These are phyloP conservation scores for Sycophaga agraensis DNA, from an alignment of 1,140 invertebrate genomes.

Conservation along the genomic window DNA sequence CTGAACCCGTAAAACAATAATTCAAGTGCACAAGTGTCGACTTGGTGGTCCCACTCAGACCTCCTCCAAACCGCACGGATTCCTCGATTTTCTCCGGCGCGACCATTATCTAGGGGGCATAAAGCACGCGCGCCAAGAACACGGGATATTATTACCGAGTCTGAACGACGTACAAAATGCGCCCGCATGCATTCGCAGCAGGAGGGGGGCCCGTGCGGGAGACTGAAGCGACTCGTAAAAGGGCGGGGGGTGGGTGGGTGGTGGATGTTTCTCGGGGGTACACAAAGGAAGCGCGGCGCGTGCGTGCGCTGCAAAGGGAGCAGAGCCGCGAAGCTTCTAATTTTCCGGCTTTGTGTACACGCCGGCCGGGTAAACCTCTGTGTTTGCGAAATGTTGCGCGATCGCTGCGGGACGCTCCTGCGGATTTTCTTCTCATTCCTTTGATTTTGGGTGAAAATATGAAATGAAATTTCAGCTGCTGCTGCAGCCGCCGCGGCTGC, in stretches of 20 bases:
- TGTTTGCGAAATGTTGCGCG: background rate
- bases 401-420: no score
- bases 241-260: no score
- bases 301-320: no score
- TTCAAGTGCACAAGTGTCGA: no score
- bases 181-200: background rate
- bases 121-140: slow-evolving; percentile 1
- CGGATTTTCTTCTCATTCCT: no score
- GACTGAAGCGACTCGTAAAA: slow-evolving; percentile 12
- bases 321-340: background rate
- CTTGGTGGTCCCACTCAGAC: no score
- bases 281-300: background rate
- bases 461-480: no score
- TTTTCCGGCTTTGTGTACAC: slow-evolving; percentile 1
- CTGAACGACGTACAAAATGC: slow-evolving; percentile 4
- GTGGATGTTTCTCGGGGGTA: background rate
- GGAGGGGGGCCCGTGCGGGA: background rate
- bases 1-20: no score
- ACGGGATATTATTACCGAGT: slow-evolving; percentile 2
- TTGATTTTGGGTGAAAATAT: no score
- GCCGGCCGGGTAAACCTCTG: background rate
- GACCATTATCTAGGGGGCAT: slow-evolving; percentile 12
- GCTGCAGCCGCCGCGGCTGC: background rate
- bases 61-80: no score
- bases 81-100: slow-evolving; percentile 15